Percentiles rank a stretch among this genome's conserved stretches.
Evolutionary conservation across 2,113 vertebrate species (phyloP).

Genomic region (Cephalophus harveyi): DNA sequence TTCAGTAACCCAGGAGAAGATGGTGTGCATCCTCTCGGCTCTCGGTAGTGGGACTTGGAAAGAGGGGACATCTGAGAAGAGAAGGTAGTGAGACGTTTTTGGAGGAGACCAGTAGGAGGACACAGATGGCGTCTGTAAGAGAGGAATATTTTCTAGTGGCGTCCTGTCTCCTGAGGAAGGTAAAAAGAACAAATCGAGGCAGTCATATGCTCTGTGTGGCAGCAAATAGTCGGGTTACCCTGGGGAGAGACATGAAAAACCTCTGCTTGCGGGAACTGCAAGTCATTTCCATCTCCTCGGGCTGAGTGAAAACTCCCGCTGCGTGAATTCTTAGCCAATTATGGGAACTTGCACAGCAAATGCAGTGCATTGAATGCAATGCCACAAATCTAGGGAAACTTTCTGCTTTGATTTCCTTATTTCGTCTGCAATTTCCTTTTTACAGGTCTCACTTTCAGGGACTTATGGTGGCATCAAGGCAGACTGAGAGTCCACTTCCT

Average conservation of each 20-base stretch:
- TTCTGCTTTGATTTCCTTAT: slow-evolving; percentile 43
- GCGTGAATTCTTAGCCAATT: slow-evolving; percentile 39
- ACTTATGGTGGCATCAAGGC: not conserved
- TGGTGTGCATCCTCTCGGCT: not conserved
- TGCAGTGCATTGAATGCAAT: slow-evolving; percentile 41
- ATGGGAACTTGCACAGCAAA: slow-evolving; percentile 1
- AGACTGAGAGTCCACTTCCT: not conserved
- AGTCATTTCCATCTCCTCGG: not conserved
- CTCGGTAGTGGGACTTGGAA: not conserved
- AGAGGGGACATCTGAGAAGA: not conserved
- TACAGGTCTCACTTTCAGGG: not conserved
- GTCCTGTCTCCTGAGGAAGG: slow-evolving; percentile 4
- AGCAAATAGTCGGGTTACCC: slow-evolving; percentile 5
- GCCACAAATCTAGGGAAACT: not conserved
- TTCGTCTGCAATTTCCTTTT: slow-evolving; percentile 34
- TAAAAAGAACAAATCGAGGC: slow-evolving; percentile 39
- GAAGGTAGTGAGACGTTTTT: not conserved
- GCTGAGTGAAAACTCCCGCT: slow-evolving; percentile 11
- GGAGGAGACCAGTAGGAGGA: not conserved
- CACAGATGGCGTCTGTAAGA: not conserved
- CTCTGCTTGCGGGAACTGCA: not conserved
- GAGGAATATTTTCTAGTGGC: not conserved
- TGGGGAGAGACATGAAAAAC: slow-evolving; percentile 26
- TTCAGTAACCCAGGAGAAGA: not conserved
- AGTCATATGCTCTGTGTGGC: not conserved